These are phyloP conservation scores for Rousettus leschenaultii DNA, from an alignment of 2,113 vertebrate genomes.

Conservation along the genomic window DNA sequence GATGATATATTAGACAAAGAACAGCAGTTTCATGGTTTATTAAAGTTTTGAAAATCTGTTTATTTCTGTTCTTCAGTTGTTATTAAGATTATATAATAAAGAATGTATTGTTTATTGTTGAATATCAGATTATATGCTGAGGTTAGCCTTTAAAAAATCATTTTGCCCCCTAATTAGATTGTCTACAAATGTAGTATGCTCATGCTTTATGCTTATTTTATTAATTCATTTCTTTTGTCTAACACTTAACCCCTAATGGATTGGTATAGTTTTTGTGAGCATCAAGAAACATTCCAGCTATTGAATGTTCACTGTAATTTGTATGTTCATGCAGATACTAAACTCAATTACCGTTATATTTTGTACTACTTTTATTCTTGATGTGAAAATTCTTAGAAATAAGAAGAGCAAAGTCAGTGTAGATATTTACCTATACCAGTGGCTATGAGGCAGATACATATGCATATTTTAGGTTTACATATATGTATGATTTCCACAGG, in stretches of 20 bases:
- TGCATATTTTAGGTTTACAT: not conserved
- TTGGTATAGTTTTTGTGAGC: not conserved
- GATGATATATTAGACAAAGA: not conserved
- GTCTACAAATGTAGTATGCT: not conserved
- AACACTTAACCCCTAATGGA: not conserved
- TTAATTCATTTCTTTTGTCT: slow-evolving; percentile 1
- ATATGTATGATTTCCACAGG: not conserved
- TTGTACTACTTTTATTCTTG: not conserved
- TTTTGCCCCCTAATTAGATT: not conserved
- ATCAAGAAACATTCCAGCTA: not conserved
- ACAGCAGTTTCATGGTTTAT: slow-evolving; percentile 14
- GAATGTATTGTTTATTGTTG: slow-evolving; percentile 11
- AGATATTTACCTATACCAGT: not conserved
- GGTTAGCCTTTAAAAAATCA: not conserved
- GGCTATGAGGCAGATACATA: not conserved
- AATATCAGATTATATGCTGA: slow-evolving; percentile 6
- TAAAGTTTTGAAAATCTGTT: not conserved
- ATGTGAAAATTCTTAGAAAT: slow-evolving; percentile 1
- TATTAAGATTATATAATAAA: not conserved
- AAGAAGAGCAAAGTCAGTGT: not conserved
- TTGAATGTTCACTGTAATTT: not conserved
- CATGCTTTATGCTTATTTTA: slow-evolving; percentile 21
- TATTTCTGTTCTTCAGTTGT: not conserved
- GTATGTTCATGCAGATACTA: not conserved
- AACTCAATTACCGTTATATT: not conserved